phyloP scores from a whole-genome alignment of 2,797 vertebrate species.

The Chloroceryle amazona region DNA sequence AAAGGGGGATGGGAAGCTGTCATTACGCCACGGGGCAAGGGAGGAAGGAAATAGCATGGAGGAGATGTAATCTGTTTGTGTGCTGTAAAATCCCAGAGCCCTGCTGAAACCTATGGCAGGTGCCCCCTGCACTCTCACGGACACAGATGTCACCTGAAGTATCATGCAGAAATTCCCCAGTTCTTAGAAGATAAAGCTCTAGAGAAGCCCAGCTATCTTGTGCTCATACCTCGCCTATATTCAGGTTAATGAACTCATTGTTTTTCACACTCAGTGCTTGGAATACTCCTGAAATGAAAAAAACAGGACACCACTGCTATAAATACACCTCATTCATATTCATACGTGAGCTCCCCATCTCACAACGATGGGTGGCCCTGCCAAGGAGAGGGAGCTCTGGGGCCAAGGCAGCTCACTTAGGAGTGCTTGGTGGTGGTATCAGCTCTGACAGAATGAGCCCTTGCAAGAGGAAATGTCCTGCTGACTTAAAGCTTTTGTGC shows the following conservation, averaged over 20 bases:
- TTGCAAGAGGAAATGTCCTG: not conserved
- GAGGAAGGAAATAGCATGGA: not conserved
- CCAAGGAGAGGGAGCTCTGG: not conserved
- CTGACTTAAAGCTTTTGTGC: not conserved
- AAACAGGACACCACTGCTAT: not conserved
- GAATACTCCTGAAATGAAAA: constrained; percentile 79
- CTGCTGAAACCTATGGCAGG: not conserved
- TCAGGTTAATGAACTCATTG: constrained; percentile 77
- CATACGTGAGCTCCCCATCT: not conserved
- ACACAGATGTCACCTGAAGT: not conserved
- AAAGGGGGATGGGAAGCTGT: not conserved
- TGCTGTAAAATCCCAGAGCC: not conserved
- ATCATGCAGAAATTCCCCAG: not conserved
- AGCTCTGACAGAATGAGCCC: not conserved
- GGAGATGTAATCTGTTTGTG: not conserved
- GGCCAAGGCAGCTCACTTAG: fast-evolving
- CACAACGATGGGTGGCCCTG: fast-evolving
- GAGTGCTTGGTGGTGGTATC: not conserved
- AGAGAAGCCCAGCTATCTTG: not conserved
- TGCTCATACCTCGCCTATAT: constrained; percentile 77
- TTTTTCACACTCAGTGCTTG: constrained; percentile 67
- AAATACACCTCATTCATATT: not conserved
- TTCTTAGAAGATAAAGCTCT: not conserved
- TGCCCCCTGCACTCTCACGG: fast-evolving
- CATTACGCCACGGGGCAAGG: not conserved